A percentile compares a stretch with the other conserved stretches of the same genome.
Evolutionary conservation across 2,888 invertebrate species (phyloP).

Genomic region (Xestia xanthographa): DNA sequence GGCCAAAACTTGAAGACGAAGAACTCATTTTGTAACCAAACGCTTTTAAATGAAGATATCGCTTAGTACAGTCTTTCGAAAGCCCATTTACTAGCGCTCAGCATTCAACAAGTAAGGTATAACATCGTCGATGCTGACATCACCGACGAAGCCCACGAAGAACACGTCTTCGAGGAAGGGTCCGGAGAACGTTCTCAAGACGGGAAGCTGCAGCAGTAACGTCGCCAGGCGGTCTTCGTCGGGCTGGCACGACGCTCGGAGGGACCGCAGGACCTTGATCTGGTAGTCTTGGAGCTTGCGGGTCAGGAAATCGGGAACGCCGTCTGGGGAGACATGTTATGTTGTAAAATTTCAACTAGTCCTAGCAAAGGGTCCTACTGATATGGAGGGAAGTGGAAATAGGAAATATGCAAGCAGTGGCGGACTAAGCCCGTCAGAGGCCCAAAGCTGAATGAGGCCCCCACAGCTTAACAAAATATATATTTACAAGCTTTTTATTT

Average conservation of each 20-base stretch:
- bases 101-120: constrained; percentile 96
- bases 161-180: constrained; percentile 97
- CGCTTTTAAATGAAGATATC: background rate
- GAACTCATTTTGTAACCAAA: background rate
- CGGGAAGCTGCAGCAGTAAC: constrained; percentile 93
- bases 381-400: no score
- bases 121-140: constrained; percentile 98
- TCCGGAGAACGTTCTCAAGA: constrained; percentile 93
- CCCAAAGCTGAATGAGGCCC: no score
- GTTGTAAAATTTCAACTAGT: no score
- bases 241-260: constrained; percentile 75
- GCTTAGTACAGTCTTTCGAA: background rate
- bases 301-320: constrained; percentile 86
- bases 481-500: no score
- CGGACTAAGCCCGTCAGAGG: no score
- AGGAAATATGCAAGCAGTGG: no score
- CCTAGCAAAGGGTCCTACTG: no score
- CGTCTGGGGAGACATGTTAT: constrained; percentile 76
- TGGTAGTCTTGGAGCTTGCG: constrained; percentile 89
- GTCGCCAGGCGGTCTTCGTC: constrained; percentile 90
- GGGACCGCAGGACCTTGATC: constrained; percentile 86
- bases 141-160: constrained; percentile 97
- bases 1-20: background rate
- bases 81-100: constrained; percentile 70
- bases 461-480: no score